These are phyloP conservation scores for Mycetomoellerius zeteki DNA, from an alignment of 1,140 invertebrate genomes.

Conservation along the genomic window DNA sequence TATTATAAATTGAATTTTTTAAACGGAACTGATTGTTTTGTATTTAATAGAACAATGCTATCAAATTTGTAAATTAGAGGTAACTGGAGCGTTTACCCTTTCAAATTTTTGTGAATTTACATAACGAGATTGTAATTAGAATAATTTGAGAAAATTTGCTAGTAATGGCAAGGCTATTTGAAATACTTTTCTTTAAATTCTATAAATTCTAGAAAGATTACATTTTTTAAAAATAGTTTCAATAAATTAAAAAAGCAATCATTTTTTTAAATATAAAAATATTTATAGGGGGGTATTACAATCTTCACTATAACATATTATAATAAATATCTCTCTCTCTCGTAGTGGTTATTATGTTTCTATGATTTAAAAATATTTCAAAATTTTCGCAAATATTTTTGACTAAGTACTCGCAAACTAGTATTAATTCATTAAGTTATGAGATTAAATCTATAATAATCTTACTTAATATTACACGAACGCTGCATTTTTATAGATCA, in stretches of 20 bases:
- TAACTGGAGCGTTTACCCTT: not conserved
- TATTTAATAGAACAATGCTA: not conserved
- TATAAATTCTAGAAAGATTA: not conserved
- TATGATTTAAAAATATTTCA: not conserved
- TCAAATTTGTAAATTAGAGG: conserved; percentile 7
- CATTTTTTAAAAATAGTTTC: not conserved
- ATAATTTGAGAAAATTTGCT: not conserved
- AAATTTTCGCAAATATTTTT: not conserved
- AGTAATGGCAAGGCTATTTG: not conserved
- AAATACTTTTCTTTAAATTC: not conserved
- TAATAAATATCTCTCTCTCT: not conserved
- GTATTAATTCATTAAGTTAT: not conserved
- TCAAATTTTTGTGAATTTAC: not conserved
- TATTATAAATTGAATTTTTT: not conserved
- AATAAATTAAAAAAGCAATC: not conserved
- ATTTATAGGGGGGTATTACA: not conserved
- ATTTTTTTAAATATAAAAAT: not conserved
- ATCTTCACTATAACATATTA: not conserved
- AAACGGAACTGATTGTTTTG: not conserved
- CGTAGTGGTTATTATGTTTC: not conserved
- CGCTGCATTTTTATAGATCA: not conserved
- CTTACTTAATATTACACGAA: not conserved
- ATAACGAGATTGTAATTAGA: not conserved
- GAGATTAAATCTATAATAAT: not conserved
- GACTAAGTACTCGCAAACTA: not conserved